These are phyloP conservation scores for Raja brachyura DNA, from an alignment of 2,113 vertebrate genomes.

Conservation along the genomic window DNA sequence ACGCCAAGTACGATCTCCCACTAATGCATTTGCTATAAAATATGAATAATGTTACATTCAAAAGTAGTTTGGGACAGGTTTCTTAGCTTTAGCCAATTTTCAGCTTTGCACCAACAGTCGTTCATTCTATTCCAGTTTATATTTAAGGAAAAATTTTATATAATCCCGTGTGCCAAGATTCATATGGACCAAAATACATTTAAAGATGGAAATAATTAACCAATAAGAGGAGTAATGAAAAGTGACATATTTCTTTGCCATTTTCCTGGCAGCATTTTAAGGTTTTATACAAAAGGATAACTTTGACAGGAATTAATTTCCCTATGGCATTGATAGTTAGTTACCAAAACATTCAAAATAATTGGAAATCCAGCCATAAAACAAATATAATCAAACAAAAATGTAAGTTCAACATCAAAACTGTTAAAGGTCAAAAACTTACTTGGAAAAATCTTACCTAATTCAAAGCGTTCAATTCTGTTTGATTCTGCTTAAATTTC, in stretches of 20 bases:
- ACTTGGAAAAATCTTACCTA: not conserved
- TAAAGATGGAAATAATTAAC: slow-evolving; percentile 24
- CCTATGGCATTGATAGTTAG: not conserved
- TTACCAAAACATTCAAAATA: not conserved
- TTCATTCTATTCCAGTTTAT: slow-evolving; percentile 19
- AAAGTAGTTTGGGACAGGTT: not conserved
- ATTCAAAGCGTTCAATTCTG: not conserved
- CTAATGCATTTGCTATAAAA: not conserved
- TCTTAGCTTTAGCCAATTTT: not conserved
- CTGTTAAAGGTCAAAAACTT: not conserved
- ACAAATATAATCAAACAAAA: not conserved
- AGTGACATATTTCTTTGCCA: slow-evolving; percentile 17
- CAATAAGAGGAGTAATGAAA: not conserved
- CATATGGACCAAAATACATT: not conserved
- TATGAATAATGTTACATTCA: slow-evolving; percentile 26
- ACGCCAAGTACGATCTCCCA: not conserved
- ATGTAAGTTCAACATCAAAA: not conserved
- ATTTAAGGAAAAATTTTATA: not conserved
- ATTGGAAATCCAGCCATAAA: not conserved
- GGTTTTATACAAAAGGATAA: not conserved
- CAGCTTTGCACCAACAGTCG: not conserved
- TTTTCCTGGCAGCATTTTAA: not conserved
- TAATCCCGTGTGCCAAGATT: slow-evolving; percentile 3
- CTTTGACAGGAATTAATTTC: not conserved
- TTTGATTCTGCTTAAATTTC: not conserved